Evolutionary conservation across 1,140 invertebrate species (phyloP).

Genomic region (Mycetomoellerius zeteki): DNA sequence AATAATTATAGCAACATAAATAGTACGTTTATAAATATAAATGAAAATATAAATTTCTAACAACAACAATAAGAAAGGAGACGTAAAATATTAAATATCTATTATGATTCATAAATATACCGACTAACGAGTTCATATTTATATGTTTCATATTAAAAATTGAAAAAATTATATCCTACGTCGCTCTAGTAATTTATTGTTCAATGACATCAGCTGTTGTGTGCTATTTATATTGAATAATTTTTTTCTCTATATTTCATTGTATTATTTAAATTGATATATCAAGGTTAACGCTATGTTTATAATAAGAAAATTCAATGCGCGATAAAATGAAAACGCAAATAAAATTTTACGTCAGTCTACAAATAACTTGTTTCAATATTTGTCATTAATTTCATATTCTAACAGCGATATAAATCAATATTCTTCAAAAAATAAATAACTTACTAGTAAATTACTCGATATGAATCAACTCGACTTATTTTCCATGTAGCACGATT

Average conservation of each 20-base stretch:
- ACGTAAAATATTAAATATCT: background rate
- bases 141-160: background rate
- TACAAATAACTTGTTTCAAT: conserved; percentile 15
- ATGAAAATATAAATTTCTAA: background rate
- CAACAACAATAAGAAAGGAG: background rate
- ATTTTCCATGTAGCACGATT: background rate
- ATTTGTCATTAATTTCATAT: conserved; percentile 4
- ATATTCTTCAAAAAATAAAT: conserved; percentile 16
- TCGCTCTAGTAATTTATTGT: background rate
- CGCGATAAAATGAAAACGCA: conserved; percentile 2
- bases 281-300: background rate
- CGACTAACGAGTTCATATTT: background rate
- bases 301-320: background rate
- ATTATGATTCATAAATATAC: conserved; percentile 23
- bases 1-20: background rate
- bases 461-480: conserved; percentile 3
- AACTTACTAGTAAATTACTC: background rate
- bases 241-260: background rate
- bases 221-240: background rate
- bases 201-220: background rate
- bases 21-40: background rate
- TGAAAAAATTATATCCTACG: background rate
- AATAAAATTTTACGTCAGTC: background rate
- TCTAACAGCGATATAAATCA: background rate
- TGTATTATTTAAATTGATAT: conserved; percentile 16